Evolutionary conservation across 1,140 invertebrate species (phyloP), one percentile per base, ranked within the genome.

Genomic region (Tetramorium alpestre): DNA sequence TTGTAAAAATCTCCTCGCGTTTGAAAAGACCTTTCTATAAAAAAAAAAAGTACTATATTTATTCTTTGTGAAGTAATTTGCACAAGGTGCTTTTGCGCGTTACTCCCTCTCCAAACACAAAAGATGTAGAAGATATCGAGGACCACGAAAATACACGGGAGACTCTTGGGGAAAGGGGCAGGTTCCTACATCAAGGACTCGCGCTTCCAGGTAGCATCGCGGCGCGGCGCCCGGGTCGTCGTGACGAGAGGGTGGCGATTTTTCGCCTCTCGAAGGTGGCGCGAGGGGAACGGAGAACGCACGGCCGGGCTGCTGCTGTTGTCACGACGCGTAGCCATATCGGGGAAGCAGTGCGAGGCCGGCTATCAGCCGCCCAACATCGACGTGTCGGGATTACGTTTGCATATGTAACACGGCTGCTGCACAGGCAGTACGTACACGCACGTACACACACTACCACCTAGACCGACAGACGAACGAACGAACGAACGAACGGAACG

Each of bases 331-430:
- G 60, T 88, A 81, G 62, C 44, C 62, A 81, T 87, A 89, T 87
- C 94, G 77, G 13, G 38, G 33, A 33, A 81, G 33, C 64, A 95
- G 95, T 95, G 93, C 93, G 94, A 95, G 94, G 94, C 94, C 94
- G 94, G 94, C 94, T 94, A 92, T 93, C 91, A 93, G 94, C 94
- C 93, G 94, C 92, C 93, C 89, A 95, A 94, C 94, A 91, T 94
- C 94, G 92, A 92, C 87, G 64, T 81, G 91, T 93, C 89, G 90
- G 91, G 82, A 84, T 91, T 93, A 91, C 84, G 78, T 62, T 86
- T 85, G 70, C 60, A 78, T 69, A 84, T 76, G 85, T 85, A 91
- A 91, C 77, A 88, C 78, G 89, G 70, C 88, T 90, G 86, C 89
- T 84, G 22, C 51, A 56, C 18, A 62, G 22, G 76, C 86, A 85